Conservation (phyloP, 2,113 vertebrate genomes). For the Leiothrix lutea region DNA sequence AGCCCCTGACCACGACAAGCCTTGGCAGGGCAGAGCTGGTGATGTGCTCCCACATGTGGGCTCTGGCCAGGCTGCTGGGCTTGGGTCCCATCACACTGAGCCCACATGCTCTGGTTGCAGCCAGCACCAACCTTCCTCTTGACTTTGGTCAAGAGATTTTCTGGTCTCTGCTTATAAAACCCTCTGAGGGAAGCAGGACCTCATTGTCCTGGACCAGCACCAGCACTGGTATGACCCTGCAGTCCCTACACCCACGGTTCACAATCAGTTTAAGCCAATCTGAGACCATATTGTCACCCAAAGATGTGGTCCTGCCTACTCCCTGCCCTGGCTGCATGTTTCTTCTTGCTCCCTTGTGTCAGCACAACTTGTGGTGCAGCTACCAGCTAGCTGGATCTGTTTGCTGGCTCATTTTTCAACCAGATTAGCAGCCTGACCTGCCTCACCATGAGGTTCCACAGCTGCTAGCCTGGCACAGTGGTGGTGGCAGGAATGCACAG, state of each 20-base stretch:
- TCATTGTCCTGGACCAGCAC: neutral
- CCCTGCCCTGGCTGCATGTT: neutral
- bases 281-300: neutral
- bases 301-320: neutral
- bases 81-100: neutral
- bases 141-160: neutral
- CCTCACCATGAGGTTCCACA: neutral
- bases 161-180: neutral
- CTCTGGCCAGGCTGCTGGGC: neutral
- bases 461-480: neutral
- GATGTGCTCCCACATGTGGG: neutral
- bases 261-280: neutral
- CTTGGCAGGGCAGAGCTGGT: neutral
- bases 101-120: neutral
- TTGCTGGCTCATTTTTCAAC: neutral
- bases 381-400: neutral
- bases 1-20: neutral
- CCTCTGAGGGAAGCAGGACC: neutral
- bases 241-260: accelerated
- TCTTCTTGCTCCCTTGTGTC: neutral
- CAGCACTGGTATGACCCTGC: neutral
- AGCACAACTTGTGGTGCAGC: neutral
- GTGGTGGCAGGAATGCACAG: accelerated
- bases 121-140: neutral
- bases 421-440: neutral